Evolutionary conservation across 2,888 invertebrate species (phyloP).

Genomic region (Teleogryllus oceanicus): DNA sequence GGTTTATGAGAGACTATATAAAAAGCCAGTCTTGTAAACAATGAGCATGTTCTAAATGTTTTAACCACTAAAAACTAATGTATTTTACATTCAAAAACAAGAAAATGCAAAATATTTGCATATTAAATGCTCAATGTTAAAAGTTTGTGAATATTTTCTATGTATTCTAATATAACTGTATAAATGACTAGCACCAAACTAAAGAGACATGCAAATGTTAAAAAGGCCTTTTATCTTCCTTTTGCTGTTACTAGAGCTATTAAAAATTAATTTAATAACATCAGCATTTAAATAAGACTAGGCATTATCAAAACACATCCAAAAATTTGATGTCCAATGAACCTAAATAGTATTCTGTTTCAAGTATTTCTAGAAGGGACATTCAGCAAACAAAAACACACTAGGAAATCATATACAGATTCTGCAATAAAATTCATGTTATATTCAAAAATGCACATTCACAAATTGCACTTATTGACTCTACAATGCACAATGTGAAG

Average conservation of each 20-base stretch:
- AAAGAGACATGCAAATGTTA: not conserved
- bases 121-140: not conserved
- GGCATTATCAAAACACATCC: not conserved
- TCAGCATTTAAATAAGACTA: not conserved
- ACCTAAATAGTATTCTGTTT: not conserved
- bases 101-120: not conserved
- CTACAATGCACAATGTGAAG: not conserved
- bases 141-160: too few species aligned
- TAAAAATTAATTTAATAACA: not conserved
- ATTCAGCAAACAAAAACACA: not conserved
- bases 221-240: not conserved
- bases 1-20: conserved; percentile 20
- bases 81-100: not conserved
- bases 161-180: not conserved
- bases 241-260: not conserved
- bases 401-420: not conserved
- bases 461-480: not conserved
- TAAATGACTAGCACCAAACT: conserved; percentile 18
- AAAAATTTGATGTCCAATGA: not conserved
- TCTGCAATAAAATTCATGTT: not conserved
- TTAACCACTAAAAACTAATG: not conserved
- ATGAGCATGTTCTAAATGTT: not conserved
- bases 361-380: not conserved
- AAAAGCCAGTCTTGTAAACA: not conserved
- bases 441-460: not conserved